phyloP scores from a whole-genome alignment of 2,888 invertebrate genomes.

The Brachyptera risi region DNA sequence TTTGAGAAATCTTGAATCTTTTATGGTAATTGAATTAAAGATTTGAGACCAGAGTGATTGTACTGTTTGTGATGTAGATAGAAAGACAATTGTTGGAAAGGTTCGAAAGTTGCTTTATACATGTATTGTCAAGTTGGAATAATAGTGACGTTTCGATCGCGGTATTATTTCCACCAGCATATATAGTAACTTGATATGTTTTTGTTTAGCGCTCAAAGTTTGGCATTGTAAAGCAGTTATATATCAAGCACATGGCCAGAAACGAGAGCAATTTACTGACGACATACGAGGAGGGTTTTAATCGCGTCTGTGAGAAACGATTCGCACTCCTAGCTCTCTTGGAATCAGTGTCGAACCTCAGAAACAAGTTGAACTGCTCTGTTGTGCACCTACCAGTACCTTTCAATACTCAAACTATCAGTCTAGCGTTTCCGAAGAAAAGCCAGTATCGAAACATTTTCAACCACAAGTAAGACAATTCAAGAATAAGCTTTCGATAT shows the following conservation, averaged over 20 bases:
- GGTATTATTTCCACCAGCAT: too few relatives aligned
- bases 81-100: too few relatives aligned
- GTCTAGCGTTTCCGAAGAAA: conserved; percentile 3
- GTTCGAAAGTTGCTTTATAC: too few relatives aligned
- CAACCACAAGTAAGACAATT: conserved; percentile 3
- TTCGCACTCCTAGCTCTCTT: not conserved
- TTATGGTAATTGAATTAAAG: too few relatives aligned
- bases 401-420: too few relatives aligned
- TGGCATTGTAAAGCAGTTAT: not conserved
- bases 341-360: not conserved
- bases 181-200: too few relatives aligned
- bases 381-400: not conserved
- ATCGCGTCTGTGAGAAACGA: not conserved
- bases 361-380: not conserved
- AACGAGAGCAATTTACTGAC: not conserved
- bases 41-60: too few relatives aligned
- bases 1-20: too few relatives aligned
- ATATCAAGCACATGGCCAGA: not conserved
- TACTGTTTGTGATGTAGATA: too few relatives aligned
- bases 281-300: not conserved
- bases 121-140: too few relatives aligned
- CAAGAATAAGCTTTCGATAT: not conserved
- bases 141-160: too few relatives aligned
- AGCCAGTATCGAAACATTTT: not conserved
- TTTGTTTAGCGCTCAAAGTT: not conserved